Evolutionary conservation across 2,888 invertebrate genomes (phyloP).

Genomic region (Diabrotica balteata): DNA sequence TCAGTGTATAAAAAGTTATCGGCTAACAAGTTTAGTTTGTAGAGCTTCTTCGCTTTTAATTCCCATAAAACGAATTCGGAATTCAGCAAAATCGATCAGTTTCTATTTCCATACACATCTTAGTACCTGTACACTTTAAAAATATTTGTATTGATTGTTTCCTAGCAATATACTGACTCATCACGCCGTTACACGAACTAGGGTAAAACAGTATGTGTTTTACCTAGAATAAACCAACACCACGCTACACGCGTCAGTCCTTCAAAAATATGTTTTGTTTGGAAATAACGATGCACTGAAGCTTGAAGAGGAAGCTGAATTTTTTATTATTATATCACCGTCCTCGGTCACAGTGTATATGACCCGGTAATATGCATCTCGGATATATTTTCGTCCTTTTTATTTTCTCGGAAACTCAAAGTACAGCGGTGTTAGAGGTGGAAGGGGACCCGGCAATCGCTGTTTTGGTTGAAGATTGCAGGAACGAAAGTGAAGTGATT

Average conservation of each 20-base stretch:
- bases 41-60: slow-evolving; percentile 21
- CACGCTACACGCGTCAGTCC: slow-evolving; percentile 26
- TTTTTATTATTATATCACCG: slow-evolving; percentile 13
- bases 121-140: slow-evolving; percentile 31
- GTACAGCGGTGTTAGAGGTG: slow-evolving; percentile 37
- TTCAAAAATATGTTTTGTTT: slow-evolving; percentile 35
- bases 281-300: slow-evolving; percentile 45
- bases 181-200: slow-evolving; percentile 28
- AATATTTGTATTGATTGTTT: slow-evolving; percentile 54
- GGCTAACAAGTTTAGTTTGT: slow-evolving; percentile 15
- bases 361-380: slow-evolving; percentile 30
- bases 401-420: slow-evolving; percentile 11
- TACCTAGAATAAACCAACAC: slow-evolving; percentile 18
- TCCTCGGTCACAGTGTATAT: slow-evolving; percentile 24
- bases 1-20: slow-evolving; percentile 11
- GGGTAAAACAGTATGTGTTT: slow-evolving; percentile 34
- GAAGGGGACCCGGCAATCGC: slow-evolving; percentile 51
- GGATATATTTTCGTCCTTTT: slow-evolving; percentile 24
- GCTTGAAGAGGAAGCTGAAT: slow-evolving; percentile 47
- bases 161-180: slow-evolving; percentile 51
- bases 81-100: slow-evolving; percentile 33
- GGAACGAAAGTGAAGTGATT: slow-evolving; percentile 31
- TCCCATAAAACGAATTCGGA: slow-evolving; percentile 10
- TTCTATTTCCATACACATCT: slow-evolving; percentile 36
- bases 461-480: slow-evolving; percentile 50